These are phyloP conservation scores for Euura lappo DNA, from an alignment of 1,140 invertebrate species.

Conservation along the genomic window DNA sequence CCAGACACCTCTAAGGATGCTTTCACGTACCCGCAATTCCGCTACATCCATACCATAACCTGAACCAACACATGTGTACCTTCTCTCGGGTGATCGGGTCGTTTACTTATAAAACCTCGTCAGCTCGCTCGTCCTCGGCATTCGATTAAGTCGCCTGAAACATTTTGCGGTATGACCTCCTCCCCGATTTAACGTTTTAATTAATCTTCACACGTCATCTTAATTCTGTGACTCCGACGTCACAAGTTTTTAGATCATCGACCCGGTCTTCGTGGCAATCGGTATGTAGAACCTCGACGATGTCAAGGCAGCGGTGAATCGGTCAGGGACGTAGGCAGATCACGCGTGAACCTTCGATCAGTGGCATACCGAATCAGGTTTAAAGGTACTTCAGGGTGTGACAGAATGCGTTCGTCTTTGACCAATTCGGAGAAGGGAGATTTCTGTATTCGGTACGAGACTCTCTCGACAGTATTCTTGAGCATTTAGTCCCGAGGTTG, in stretches of 20 bases:
- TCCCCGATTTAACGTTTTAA: not conserved
- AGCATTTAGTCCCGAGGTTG: too few species aligned
- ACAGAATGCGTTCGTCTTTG: too few species aligned
- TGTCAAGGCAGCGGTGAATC: constrained; percentile 6
- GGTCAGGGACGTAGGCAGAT: not conserved
- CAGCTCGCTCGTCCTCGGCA: not conserved
- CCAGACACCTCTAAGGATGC: not conserved
- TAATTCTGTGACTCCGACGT: not conserved
- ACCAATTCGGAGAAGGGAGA: too few species aligned
- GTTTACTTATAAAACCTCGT: too few species aligned
- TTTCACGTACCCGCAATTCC: too few species aligned
- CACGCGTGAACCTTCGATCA: not conserved
- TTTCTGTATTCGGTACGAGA: too few species aligned
- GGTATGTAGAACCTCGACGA: not conserved
- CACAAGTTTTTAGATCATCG: not conserved
- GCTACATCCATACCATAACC: too few species aligned
- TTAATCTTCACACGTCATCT: not conserved
- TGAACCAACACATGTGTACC: too few species aligned
- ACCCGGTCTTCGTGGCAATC: not conserved
- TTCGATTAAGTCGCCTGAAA: not conserved
- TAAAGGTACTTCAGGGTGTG: too few species aligned
- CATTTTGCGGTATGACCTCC: not conserved
- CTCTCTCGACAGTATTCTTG: too few species aligned
- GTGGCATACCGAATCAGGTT: not conserved
- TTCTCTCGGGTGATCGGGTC: too few species aligned